Evolutionary conservation across 2,888 invertebrate species (phyloP).

Genomic region (Drosophila mulleri): DNA sequence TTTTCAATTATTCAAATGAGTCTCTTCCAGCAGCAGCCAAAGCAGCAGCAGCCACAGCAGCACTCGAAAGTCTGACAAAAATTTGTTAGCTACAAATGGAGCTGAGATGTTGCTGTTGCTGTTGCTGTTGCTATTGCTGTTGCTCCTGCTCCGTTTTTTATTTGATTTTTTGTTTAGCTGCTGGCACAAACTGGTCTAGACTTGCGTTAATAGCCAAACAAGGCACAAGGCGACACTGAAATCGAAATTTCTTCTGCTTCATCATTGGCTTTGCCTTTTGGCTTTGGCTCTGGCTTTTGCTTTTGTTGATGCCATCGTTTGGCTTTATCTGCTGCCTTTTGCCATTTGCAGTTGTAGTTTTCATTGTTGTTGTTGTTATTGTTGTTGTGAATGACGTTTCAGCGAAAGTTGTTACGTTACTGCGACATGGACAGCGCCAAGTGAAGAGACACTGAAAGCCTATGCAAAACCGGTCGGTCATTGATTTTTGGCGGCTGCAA

Average conservation of each 20-base stretch:
- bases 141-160: conserved; percentile 18
- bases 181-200: conserved; percentile 67
- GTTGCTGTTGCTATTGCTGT: not conserved
- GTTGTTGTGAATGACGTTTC: conserved; percentile 74
- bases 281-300: conserved; percentile 51
- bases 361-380: conserved; percentile 34
- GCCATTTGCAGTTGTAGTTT: conserved; percentile 62
- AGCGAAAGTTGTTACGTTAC: conserved; percentile 80
- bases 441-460: conserved; percentile 61
- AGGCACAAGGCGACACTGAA: conserved; percentile 48
- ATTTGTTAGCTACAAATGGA: conserved; percentile 26
- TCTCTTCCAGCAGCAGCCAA: conserved; percentile 46
- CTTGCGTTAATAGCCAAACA: conserved; percentile 65
- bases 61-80: conserved; percentile 46
- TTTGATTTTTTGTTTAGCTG: conserved; percentile 3
- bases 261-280: conserved; percentile 47
- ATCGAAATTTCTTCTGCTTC: conserved; percentile 63
- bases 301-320: conserved; percentile 53
- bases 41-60: conserved; percentile 18
- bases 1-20: conserved; percentile 79
- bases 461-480: conserved; percentile 79
- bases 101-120: conserved; percentile 9
- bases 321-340: conserved; percentile 74
- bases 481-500: conserved; percentile 78
- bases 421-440: conserved; percentile 57